phyloP scores from a whole-genome alignment of 2,797 vertebrate species.

The Euphonia xanthogaster region DNA sequence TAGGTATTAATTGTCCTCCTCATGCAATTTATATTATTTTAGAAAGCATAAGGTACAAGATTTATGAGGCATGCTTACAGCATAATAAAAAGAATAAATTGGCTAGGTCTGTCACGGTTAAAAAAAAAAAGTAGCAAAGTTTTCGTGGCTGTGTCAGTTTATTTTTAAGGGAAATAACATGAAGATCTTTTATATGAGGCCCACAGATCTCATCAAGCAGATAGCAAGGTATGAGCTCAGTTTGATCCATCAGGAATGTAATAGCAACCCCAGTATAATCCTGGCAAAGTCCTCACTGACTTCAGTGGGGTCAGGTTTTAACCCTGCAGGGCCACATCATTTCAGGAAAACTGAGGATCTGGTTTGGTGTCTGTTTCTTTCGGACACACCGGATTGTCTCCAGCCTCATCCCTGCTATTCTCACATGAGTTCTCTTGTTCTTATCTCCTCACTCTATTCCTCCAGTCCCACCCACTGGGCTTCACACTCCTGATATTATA shows the following conservation, averaged over 20 bases:
- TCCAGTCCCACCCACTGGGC: background rate
- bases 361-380: background rate
- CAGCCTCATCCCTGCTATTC: background rate
- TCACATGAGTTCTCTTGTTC: background rate
- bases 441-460: background rate
- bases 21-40: background rate
- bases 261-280: background rate
- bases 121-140: background rate
- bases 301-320: background rate
- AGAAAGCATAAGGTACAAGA: background rate
- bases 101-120: background rate
- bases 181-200: background rate
- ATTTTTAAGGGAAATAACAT: background rate
- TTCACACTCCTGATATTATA: background rate
- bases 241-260: background rate
- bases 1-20: background rate
- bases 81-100: background rate
- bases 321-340: background rate
- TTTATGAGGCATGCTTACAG: background rate
- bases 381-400: rapidly evolving
- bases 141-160: background rate
- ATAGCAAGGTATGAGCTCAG: background rate
- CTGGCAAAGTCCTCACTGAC: background rate
- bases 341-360: background rate
- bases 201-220: background rate